A percentile compares a stretch with the other conserved stretches of the same genome.
These are phyloP conservation scores for Drosophila nigrodunni DNA, from an alignment of 1,140 invertebrate genomes.

Conservation along the genomic window DNA sequence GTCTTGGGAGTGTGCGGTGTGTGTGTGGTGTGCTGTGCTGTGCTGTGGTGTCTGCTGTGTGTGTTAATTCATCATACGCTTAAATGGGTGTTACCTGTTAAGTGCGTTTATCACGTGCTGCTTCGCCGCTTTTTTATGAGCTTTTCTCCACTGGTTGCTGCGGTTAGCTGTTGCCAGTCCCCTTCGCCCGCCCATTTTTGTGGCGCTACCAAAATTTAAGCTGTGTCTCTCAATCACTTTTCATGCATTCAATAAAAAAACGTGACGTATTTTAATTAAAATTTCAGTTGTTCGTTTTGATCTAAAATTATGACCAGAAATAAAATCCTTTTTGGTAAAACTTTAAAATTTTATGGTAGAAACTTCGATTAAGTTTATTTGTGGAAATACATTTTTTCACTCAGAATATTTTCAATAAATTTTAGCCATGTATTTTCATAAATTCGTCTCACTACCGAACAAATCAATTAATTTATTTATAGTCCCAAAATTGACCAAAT, in stretches of 20 bases:
- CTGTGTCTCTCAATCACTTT: conserved; percentile 54
- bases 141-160: background rate
- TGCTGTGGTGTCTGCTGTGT: conserved; percentile 1
- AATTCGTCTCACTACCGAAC: background rate
- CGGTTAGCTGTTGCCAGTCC: background rate
- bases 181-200: conserved; percentile 7
- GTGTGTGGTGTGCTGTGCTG: conserved; percentile 7
- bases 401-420: background rate
- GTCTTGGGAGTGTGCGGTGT: background rate
- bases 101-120: conserved; percentile 77
- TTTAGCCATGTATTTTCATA: background rate
- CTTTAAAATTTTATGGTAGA: background rate
- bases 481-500: conserved; percentile 31
- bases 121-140: conserved; percentile 26
- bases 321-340: background rate
- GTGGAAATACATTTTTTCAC: too few species aligned
- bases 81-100: conserved; percentile 76
- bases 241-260: conserved; percentile 65
- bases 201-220: conserved; percentile 39
- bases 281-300: conserved; percentile 14
- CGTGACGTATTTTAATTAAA: conserved; percentile 49
- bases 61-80: conserved; percentile 66
- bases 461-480: conserved; percentile 35
- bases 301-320: conserved; percentile 18
- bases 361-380: too few species aligned